Evolutionary conservation across 2,888 invertebrate genomes (phyloP).

Genomic region (Rhagophthalmus giganteus): DNA sequence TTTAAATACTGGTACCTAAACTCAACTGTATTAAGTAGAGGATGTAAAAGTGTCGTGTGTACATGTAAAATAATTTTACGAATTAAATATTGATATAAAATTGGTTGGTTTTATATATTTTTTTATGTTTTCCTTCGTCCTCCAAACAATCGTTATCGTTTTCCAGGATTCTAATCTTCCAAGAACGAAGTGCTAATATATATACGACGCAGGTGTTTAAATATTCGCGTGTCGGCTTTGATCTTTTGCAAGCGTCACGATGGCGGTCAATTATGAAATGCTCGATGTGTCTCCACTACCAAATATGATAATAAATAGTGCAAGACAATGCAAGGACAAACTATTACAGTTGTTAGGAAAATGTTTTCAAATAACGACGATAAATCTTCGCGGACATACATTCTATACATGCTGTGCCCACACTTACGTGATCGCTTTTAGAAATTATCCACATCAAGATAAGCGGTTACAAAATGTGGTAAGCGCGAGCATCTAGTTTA

Average conservation of each 20-base stretch:
- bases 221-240: constrained; percentile 1
- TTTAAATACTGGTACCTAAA: constrained; percentile 26
- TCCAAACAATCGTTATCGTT: background rate
- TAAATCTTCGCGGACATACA: constrained; percentile 11
- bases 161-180: background rate
- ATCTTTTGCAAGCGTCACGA: constrained; percentile 4
- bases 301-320: constrained; percentile 14
- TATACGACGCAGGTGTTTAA: constrained; percentile 5
- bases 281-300: constrained; percentile 4
- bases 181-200: background rate
- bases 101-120: constrained; percentile 6
- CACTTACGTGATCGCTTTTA: constrained; percentile 11
- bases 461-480: constrained; percentile 3
- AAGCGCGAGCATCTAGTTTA: background rate
- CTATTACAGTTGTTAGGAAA: constrained; percentile 13
- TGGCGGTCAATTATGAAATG: constrained; percentile 4
- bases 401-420: constrained; percentile 15
- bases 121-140: background rate
- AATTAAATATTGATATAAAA: constrained; percentile 53
- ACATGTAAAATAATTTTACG: constrained; percentile 55
- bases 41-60: constrained; percentile 49
- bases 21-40: constrained; percentile 24
- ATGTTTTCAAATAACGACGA: constrained; percentile 9
- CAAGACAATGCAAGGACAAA: constrained; percentile 25
- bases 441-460: constrained; percentile 12